Evolutionary conservation across 2,113 vertebrate genomes (phyloP).

Genomic region (Mohoua ochrocephala): DNA sequence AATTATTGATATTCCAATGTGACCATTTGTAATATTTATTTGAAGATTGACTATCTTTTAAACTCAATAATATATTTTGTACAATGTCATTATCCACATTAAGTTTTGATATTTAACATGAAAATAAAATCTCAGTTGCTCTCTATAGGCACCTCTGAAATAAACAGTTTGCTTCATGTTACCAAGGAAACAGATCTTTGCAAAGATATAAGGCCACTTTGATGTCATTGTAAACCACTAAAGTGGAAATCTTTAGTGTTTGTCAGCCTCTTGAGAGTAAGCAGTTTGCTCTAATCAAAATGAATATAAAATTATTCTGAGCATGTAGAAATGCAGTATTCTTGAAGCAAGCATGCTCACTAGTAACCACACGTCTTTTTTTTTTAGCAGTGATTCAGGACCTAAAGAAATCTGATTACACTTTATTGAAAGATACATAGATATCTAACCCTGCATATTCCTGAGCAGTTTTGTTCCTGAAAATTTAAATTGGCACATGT

Average conservation of each 20-base stretch:
- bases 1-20: neutral
- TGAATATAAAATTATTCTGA: constrained; percentile 70
- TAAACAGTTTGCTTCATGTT: constrained; percentile 58
- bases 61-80: neutral
- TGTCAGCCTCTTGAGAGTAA: constrained; percentile 64
- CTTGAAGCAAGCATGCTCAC: constrained; percentile 30
- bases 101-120: constrained; percentile 26
- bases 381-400: neutral
- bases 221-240: constrained; percentile 66
- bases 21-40: neutral
- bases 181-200: constrained; percentile 71
- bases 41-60: neutral
- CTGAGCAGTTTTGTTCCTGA: neutral
- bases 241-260: constrained; percentile 68
- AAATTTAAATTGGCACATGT: neutral
- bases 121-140: constrained; percentile 32
- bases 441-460: neutral
- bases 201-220: constrained; percentile 61
- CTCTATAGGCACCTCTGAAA: constrained; percentile 39
- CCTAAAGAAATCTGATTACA: neutral
- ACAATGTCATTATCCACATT: constrained; percentile 3
- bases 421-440: neutral
- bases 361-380: constrained; percentile 1
- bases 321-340: constrained; percentile 68
- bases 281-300: constrained; percentile 68